These are phyloP conservation scores for Leptoteleia sp. DNA, from an alignment of 1,140 invertebrate species.

Conservation along the genomic window DNA sequence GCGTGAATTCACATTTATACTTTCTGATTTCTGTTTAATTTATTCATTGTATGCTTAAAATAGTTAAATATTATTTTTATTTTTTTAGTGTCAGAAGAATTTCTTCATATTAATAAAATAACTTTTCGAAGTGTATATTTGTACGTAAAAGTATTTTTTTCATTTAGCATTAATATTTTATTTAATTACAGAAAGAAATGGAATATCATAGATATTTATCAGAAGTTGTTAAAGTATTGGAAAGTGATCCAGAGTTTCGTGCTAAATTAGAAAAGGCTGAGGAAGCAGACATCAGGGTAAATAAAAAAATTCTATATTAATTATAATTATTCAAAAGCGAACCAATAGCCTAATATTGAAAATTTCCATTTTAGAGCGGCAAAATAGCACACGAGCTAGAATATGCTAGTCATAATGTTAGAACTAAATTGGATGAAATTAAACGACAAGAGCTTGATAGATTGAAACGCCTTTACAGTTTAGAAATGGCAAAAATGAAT, in stretches of 20 bases:
- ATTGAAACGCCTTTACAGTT: conserved; percentile 86
- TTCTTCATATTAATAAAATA: too few relatives aligned
- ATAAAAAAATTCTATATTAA: too few relatives aligned
- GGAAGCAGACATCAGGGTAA: conserved; percentile 89
- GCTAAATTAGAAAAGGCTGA: conserved; percentile 90
- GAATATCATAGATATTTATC: conserved; percentile 94
- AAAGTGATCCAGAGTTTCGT: conserved; percentile 91
- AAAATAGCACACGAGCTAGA: conserved; percentile 95
- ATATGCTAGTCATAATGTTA: conserved; percentile 92
- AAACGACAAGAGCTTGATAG: conserved; percentile 94
- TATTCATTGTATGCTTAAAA: too few relatives aligned
- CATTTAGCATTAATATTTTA: background rate
- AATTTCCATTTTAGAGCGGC: conserved; percentile 89
- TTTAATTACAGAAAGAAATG: conserved; percentile 74
- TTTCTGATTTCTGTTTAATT: too few relatives aligned
- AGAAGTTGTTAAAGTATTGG: conserved; percentile 92
- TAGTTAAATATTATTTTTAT: too few relatives aligned
- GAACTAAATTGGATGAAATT: conserved; percentile 94
- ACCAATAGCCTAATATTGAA: too few relatives aligned
- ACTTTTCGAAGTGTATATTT: too few relatives aligned
- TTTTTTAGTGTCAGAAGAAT: too few relatives aligned
- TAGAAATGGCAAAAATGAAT: conserved; percentile 86
- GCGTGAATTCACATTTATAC: too few relatives aligned
- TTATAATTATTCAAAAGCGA: too few relatives aligned
- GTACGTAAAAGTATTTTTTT: too few relatives aligned